A percentile compares a stretch with the other conserved stretches of the same genome.
Evolutionary conservation across 1,140 invertebrate species (phyloP).

Genomic region (Cataglyphis hispanica): DNA sequence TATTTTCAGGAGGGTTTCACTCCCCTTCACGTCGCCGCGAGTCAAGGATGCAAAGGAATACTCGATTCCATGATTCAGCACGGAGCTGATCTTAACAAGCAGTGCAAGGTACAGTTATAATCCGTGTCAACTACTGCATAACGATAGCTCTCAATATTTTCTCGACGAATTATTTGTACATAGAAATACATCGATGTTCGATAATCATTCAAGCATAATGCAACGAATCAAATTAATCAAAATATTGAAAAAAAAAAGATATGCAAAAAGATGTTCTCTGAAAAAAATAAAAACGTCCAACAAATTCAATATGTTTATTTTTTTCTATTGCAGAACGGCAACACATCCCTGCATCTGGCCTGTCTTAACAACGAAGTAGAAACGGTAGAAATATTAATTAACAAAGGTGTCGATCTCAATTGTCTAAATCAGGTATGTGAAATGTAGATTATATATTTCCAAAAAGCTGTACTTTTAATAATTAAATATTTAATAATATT

Average conservation of each 20-base stretch:
- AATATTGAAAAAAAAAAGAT: neutral
- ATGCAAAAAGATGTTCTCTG: neutral
- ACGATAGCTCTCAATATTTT: neutral
- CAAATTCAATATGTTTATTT: neutral
- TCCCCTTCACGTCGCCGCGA: slow-evolving; percentile 91
- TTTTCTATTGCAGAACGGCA: slow-evolving; percentile 89
- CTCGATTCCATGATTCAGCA: slow-evolving; percentile 90
- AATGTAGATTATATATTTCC: neutral
- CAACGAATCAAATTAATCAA: slow-evolving; percentile 7
- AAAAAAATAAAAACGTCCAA: neutral
- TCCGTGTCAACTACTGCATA: slow-evolving; percentile 4
- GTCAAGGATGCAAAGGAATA: slow-evolving; percentile 91
- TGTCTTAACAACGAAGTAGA: slow-evolving; percentile 91
- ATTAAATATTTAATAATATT: neutral
- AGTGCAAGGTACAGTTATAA: slow-evolving; percentile 89
- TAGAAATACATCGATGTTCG: neutral
- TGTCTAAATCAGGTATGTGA: slow-evolving; percentile 90
- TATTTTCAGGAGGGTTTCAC: slow-evolving; percentile 90
- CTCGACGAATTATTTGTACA: neutral
- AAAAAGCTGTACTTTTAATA: neutral
- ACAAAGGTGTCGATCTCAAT: slow-evolving; percentile 91
- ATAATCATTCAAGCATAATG: neutral
- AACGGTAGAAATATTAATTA: slow-evolving; percentile 90
- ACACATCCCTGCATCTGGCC: slow-evolving; percentile 92
- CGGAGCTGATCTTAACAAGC: slow-evolving; percentile 90